Base-by-base conservation (phyloP, 2,888 invertebrate species). In the Cacoxenus indagator region DNA sequence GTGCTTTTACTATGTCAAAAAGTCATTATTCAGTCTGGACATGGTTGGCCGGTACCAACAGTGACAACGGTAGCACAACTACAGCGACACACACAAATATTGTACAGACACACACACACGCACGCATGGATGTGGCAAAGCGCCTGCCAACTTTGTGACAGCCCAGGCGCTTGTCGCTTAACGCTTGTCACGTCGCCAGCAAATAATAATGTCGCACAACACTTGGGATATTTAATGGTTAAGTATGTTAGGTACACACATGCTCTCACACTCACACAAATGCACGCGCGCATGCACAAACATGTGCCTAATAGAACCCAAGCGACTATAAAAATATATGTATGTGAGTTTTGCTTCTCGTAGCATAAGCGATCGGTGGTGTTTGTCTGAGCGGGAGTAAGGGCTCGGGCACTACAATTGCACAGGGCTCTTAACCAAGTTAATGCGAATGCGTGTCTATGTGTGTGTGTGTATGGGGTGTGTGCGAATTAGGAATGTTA, bases 261-360 rank as follows among this genome's bases (percentile, higher is more conserved):
- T 17, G 31, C 22, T 65, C 54, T 8, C 55, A 29, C 57, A 17
- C 27, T 65, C 26, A 26, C 26, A 9, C 9, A 6, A 29, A 46
- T 64, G 29, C 27, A 27, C 51, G 55, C 51, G 11, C 46, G 27
- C 62, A 48, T 64, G 14, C 61, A 55, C 22, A 64, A 46, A 9
- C 51, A 51, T 29, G 48, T 11, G 78, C 81, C 81, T 78, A 78
- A 78, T 78, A 78, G 82, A 78, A 80, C 82, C 82, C 78, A 70
- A 82, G 82, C 76, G 78, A 78, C 82, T 46, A 45, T 67, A 71
- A 51, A 65, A 22, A 26, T 26, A 37, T 27, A 62, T n/a, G n/a
- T n/a, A n/a, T n/a, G n/a, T n/a, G n/a, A n/a, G n/a, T n/a, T n/a
- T n/a, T n/a, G n/a, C n/a, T n/a, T n/a, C n/a, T n/a, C n/a, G n/a